phyloP scores from a whole-genome alignment of 2,113 vertebrate species.

The Sardina pilchardus region DNA sequence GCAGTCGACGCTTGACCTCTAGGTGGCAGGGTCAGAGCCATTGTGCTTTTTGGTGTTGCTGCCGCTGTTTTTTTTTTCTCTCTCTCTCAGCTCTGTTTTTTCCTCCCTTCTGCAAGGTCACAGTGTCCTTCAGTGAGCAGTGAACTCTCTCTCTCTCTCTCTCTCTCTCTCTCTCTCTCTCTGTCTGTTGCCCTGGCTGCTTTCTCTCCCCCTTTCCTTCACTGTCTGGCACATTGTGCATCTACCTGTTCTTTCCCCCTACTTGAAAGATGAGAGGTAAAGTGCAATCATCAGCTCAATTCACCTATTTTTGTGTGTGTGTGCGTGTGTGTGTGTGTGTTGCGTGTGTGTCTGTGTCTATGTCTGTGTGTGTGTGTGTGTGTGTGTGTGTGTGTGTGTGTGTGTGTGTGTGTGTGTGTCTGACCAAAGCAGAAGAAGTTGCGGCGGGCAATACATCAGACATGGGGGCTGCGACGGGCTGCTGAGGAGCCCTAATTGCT shows the following conservation, averaged over 20 bases:
- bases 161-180: no score
- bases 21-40: conserved; percentile 29
- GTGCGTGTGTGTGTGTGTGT: background rate
- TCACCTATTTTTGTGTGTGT: background rate
- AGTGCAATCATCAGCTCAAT: background rate
- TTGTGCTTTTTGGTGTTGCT: background rate
- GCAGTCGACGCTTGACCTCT: conserved; percentile 41
- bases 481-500: conserved; percentile 45
- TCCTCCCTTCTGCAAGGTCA: conserved; percentile 29
- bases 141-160: no score
- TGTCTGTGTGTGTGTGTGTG: conserved; percentile 32
- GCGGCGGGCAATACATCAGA: conserved; percentile 33
- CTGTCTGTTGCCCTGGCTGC: background rate
- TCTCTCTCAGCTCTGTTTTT: background rate
- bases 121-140: conserved; percentile 23
- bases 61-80: background rate
- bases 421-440: conserved; percentile 21
- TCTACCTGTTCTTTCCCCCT: background rate
- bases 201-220: background rate
- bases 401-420: background rate
- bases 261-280: background rate
- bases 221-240: background rate
- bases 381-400: conserved; percentile 6
- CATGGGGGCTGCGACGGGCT: conserved; percentile 2
- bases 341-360: background rate